A percentile compares a stretch with the other conserved stretches of the same genome.
Conservation (phyloP, 2,797 vertebrate species). For the Hemitrygon akajei region DNA sequence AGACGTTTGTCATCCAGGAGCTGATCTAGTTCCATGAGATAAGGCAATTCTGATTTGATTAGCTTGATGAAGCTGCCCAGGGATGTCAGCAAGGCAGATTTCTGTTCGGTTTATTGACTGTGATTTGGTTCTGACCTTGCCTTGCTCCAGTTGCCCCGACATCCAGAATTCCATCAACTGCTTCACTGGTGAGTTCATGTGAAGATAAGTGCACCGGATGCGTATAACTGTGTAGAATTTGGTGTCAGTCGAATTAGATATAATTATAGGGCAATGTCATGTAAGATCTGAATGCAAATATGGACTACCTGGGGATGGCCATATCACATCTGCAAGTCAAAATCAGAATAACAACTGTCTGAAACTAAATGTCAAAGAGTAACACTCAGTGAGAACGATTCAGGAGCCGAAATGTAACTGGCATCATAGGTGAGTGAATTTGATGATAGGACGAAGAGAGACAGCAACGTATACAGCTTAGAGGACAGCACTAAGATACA, state of each 20-base stretch:
- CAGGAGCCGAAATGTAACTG: too few relatives aligned
- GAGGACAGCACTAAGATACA: too few relatives aligned
- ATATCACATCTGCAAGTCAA: background rate
- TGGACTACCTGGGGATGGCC: background rate
- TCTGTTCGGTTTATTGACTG: background rate
- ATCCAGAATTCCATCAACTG: background rate
- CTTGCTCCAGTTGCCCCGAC: background rate
- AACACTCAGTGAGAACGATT: too few relatives aligned
- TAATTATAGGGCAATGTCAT: background rate
- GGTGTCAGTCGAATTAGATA: background rate
- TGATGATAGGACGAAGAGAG: background rate
- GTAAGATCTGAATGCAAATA: background rate
- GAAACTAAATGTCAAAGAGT: background rate
- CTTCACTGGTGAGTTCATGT: too few relatives aligned
- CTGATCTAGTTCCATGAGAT: background rate
- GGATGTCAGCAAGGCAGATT: background rate
- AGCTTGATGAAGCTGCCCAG: background rate
- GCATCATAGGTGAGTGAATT: too few relatives aligned
- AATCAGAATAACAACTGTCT: background rate
- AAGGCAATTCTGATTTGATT: background rate
- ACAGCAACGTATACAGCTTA: too few relatives aligned
- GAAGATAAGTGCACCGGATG: background rate
- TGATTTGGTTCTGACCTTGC: background rate
- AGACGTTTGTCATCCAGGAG: background rate
- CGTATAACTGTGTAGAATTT: background rate